Conservation (phyloP, 37 sponge, comb jelly and placozoan genomes). For the Hexactinellida sp. region DNA sequence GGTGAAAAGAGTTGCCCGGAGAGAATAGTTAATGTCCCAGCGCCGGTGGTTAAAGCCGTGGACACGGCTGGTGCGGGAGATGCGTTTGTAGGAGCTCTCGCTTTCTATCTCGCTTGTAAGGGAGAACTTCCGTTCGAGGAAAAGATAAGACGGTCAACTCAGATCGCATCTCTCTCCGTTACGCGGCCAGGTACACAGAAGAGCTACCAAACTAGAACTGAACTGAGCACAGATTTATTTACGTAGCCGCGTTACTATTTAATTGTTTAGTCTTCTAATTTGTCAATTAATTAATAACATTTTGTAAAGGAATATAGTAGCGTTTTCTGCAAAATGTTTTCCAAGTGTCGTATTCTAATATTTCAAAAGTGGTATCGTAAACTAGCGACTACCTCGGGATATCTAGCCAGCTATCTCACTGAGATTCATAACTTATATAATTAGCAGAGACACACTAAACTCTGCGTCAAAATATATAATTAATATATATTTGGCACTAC, state of each 20-base stretch:
- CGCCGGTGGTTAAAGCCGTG: slow-evolving; percentile 51
- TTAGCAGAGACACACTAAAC: no score
- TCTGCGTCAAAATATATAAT: no score
- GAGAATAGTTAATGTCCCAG: slow-evolving; percentile 37
- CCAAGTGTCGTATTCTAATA: background rate
- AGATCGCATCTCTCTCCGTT: slow-evolving; percentile 65
- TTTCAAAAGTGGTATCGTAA: no score
- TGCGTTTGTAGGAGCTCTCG: slow-evolving; percentile 93
- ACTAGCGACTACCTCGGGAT: no score
- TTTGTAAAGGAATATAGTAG: background rate
- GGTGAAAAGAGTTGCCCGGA: background rate
- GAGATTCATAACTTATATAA: no score
- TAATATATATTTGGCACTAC: no score
- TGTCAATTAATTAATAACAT: background rate
- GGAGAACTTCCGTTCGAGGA: slow-evolving; percentile 31
- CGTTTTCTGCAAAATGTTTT: no score
- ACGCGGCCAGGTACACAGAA: slow-evolving; percentile 74
- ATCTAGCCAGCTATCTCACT: no score
- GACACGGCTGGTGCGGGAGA: slow-evolving; percentile 99
- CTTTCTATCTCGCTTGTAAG: slow-evolving; percentile 55
- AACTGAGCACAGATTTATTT: slow-evolving; percentile 18
- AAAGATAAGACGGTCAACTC: slow-evolving; percentile 37
- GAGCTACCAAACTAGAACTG: slow-evolving; percentile 37
- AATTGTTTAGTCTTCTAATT: background rate
- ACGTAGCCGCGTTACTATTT: background rate